phyloP scores from a whole-genome alignment of 2,113 vertebrate species.

The Seriola rivoliana region DNA sequence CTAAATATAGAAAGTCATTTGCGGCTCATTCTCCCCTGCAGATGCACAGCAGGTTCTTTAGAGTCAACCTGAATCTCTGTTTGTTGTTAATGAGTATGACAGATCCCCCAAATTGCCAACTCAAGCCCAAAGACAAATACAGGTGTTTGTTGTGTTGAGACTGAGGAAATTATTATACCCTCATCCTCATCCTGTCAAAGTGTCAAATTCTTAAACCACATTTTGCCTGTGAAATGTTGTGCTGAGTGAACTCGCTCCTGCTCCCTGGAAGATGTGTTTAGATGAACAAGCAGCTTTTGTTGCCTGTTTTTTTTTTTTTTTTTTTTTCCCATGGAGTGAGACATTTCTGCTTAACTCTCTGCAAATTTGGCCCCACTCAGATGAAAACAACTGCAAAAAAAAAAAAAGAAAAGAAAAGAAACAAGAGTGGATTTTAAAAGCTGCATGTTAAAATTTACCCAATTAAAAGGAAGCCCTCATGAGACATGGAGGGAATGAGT shows the following conservation, averaged over 20 bases:
- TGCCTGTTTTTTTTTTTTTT: slow-evolving; percentile 25
- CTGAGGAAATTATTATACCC: slow-evolving; percentile 35
- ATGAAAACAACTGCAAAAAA: slow-evolving; percentile 50
- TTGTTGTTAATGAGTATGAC: slow-evolving; percentile 44
- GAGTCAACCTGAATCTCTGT: background rate
- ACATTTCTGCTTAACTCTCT: slow-evolving; percentile 75
- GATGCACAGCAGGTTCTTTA: background rate
- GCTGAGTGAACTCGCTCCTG: slow-evolving; percentile 48
- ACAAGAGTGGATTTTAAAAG: slow-evolving; percentile 54
- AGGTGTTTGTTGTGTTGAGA: slow-evolving; percentile 49
- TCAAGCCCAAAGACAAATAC: slow-evolving; percentile 37
- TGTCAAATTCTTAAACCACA: slow-evolving; percentile 34
- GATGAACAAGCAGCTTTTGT: slow-evolving; percentile 74
- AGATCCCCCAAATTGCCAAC: slow-evolving; percentile 39
- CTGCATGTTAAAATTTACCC: slow-evolving; percentile 69
- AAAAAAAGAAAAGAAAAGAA: slow-evolving; percentile 33
- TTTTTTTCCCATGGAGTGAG: slow-evolving; percentile 29
- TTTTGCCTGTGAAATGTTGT: slow-evolving; percentile 7
- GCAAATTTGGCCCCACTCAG: slow-evolving; percentile 63
- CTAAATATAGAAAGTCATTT: background rate
- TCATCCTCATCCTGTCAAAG: slow-evolving; percentile 48
- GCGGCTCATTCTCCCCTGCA: background rate
- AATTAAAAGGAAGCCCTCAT: slow-evolving; percentile 68
- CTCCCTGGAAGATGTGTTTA: slow-evolving; percentile 59
- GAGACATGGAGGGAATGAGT: slow-evolving; percentile 54